Evolutionary conservation across 1,140 invertebrate species (phyloP).

Genomic region (Radopholus similis): DNA sequence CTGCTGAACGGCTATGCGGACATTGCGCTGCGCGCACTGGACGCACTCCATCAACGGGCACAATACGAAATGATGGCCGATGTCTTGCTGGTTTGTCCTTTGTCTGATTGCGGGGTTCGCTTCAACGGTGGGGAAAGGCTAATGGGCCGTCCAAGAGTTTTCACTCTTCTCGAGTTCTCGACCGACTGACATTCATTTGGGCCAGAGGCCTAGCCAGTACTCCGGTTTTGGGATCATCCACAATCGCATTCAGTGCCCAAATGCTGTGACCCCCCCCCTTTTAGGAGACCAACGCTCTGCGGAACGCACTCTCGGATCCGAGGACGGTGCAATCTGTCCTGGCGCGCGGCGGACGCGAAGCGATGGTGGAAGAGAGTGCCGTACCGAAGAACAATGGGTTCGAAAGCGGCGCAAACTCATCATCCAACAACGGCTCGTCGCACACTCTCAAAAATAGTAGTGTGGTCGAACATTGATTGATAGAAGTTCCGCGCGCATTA

Average conservation of each 20-base stretch:
- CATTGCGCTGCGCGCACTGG: conserved; percentile 49
- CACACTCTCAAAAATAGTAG: no score
- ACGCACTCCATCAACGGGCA: conserved; percentile 55
- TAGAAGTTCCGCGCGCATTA: not conserved
- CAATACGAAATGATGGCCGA: conserved; percentile 53
- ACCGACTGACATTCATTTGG: no score
- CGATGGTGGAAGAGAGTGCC: not conserved
- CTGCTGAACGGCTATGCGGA: conserved; percentile 56
- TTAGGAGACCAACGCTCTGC: conserved; percentile 41
- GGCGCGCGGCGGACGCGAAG: not conserved
- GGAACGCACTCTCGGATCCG: conserved; percentile 24
- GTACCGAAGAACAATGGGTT: not conserved
- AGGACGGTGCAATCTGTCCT: conserved; percentile 10
- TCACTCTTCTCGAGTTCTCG: no score
- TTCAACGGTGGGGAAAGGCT: conserved; percentile 13
- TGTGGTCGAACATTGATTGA: conserved; percentile 2
- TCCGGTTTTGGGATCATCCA: no score
- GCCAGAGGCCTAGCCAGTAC: no score
- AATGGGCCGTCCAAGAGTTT: not conserved
- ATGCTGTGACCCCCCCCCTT: conserved; percentile 1
- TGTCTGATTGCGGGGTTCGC: not conserved
- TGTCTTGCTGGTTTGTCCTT: conserved; percentile 46
- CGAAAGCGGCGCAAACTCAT: not conserved
- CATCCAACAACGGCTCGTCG: not conserved
- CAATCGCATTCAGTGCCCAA: not conserved